Conservation (phyloP, 2,888 invertebrate species). For the Pammene fasciana region DNA sequence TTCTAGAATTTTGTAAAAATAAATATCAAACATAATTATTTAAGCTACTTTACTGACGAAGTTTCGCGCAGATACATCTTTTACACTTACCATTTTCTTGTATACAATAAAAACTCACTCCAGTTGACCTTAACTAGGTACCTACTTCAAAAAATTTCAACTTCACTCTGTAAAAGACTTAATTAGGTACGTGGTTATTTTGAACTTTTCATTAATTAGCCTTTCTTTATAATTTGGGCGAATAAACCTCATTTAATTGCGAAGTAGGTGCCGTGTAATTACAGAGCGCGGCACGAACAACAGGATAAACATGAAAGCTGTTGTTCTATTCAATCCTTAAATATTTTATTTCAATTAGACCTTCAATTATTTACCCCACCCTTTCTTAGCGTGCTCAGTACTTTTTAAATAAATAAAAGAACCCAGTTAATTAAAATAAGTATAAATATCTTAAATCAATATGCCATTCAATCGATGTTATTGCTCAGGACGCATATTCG, state of each 20-base stretch:
- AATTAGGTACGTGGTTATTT: slow-evolving; percentile 51
- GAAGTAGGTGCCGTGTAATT: slow-evolving; percentile 47
- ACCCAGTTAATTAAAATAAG: neutral
- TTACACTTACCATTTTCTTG: no score
- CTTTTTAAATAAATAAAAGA: neutral
- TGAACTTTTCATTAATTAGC: slow-evolving; percentile 53
- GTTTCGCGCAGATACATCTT: no score
- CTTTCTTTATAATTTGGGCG: slow-evolving; percentile 48
- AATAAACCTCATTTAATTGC: slow-evolving; percentile 55
- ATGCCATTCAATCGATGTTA: no score
- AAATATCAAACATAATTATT: no score
- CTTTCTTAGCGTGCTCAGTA: neutral
- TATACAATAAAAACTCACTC: no score
- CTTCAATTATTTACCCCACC: neutral
- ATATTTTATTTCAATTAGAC: slow-evolving; percentile 38
- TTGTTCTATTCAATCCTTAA: slow-evolving; percentile 31
- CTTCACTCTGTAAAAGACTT: slow-evolving; percentile 23
- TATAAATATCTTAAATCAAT: neutral
- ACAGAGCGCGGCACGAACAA: slow-evolving; percentile 44
- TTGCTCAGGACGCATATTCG: no score
- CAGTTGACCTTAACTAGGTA: no score
- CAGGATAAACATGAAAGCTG: slow-evolving; percentile 37
- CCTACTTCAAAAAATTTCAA: neutral
- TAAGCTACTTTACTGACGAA: no score
- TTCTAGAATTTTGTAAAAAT: no score